phyloP scores from a whole-genome alignment of 2,888 invertebrate species.

The Romanomermis culicivorax region DNA sequence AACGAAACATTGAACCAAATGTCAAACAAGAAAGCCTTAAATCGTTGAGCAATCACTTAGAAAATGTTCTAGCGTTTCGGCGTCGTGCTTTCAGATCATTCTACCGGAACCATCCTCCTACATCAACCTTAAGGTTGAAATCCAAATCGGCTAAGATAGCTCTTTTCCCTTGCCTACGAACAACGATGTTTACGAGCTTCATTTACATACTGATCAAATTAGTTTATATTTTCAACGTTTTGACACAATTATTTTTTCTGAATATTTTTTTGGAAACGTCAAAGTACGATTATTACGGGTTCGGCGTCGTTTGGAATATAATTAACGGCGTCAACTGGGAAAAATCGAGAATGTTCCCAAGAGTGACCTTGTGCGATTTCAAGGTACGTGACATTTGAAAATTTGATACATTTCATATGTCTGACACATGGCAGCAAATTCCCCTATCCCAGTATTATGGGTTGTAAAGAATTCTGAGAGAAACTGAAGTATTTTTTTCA shows the following conservation, averaged over 20 bases:
- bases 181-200: too few species aligned
- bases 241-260: constrained; percentile 22
- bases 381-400: constrained; percentile 14
- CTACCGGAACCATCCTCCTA: too few species aligned
- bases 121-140: too few species aligned
- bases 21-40: constrained; percentile 23
- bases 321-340: constrained; percentile 22
- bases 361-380: constrained; percentile 25
- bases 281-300: constrained; percentile 23
- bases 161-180: too few species aligned
- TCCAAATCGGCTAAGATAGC: too few species aligned
- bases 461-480: too few species aligned
- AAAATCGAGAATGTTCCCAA: constrained; percentile 23
- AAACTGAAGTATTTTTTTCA: too few species aligned
- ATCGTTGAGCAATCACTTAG: constrained; percentile 23
- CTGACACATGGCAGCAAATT: too few species aligned
- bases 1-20: constrained; percentile 28
- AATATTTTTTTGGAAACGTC: constrained; percentile 23
- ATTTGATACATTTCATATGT: too few species aligned
- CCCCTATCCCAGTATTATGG: too few species aligned
- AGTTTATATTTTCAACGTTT: constrained; percentile 24
- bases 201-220: constrained; percentile 25
- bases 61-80: constrained; percentile 27
- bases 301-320: constrained; percentile 21
- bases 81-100: constrained; percentile 20